Evolutionary conservation across 2,888 invertebrate species (phyloP).

Genomic region (Sesia bembeciformis): DNA sequence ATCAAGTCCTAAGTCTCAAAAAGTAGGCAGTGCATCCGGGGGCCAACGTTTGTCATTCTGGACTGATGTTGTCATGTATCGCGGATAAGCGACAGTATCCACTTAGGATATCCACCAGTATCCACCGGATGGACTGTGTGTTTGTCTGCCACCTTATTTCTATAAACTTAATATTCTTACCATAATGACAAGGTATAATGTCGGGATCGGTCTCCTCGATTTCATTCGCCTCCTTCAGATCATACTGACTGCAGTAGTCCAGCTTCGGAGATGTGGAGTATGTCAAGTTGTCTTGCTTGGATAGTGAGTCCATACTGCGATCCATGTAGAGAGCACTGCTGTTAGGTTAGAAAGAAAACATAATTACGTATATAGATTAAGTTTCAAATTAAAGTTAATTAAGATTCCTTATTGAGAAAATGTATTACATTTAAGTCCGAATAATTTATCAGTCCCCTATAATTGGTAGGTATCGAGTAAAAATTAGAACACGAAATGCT

Average conservation of each 20-base stretch:
- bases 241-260: constrained; percentile 68
- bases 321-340: constrained; percentile 51
- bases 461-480: no score
- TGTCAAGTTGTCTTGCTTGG: constrained; percentile 51
- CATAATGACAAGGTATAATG: constrained; percentile 90
- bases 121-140: no score
- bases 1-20: no score
- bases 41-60: no score
- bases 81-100: no score
- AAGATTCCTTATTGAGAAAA: not conserved
- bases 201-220: constrained; percentile 85
- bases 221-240: constrained; percentile 63
- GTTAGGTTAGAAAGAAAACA: constrained; percentile 1
- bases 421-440: not conserved
- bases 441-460: not conserved
- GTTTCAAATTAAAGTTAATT: not conserved
- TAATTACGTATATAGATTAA: not conserved
- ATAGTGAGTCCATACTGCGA: constrained; percentile 51
- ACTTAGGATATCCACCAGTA: no score
- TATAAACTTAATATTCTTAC: constrained; percentile 57
- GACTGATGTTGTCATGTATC: no score
- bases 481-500: no score
- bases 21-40: no score
- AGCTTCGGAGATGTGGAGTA: constrained; percentile 52
- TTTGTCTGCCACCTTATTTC: no score